A percentile compares a stretch with the other conserved stretches of the same genome.
Conservation (phyloP, 2,797 vertebrate species). For the Melanotaenia parkinsoni region DNA sequence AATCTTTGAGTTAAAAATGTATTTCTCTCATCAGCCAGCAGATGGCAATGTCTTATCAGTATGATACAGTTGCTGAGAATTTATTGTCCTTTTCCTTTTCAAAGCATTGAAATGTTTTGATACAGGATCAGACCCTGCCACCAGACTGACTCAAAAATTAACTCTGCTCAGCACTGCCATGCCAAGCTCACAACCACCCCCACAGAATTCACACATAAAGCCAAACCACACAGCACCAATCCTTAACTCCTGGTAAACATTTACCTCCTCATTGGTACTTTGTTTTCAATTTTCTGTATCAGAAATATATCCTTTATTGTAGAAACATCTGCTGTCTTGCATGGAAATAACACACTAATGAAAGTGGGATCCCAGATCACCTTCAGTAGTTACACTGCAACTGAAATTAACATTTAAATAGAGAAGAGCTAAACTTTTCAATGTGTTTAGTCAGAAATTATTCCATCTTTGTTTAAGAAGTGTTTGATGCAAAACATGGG, state of each 20-base stretch:
- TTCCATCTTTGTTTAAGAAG: background rate
- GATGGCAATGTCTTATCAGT: slow-evolving; percentile 54
- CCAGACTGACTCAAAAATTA: slow-evolving; percentile 13
- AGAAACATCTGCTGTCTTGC: background rate
- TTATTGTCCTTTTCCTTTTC: background rate
- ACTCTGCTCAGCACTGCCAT: background rate
- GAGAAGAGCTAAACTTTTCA: background rate
- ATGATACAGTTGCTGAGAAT: background rate
- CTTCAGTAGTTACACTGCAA: background rate
- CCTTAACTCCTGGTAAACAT: background rate
- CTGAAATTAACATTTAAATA: background rate
- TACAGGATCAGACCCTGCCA: background rate
- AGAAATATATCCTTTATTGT: background rate
- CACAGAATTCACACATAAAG: slow-evolving; percentile 24
- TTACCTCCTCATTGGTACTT: background rate
- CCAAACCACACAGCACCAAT: background rate
- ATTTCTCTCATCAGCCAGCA: slow-evolving; percentile 47
- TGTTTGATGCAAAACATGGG: background rate
- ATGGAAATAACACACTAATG: background rate
- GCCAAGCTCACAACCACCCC: slow-evolving; percentile 8
- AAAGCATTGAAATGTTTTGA: slow-evolving; percentile 6
- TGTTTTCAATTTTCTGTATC: background rate
- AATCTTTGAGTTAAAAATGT: background rate
- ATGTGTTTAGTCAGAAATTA: slow-evolving; percentile 5
- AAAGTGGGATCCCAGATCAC: background rate